phyloP scores from a whole-genome alignment of 2,113 vertebrate genomes.

The Psilopsiagon aurifrons region DNA sequence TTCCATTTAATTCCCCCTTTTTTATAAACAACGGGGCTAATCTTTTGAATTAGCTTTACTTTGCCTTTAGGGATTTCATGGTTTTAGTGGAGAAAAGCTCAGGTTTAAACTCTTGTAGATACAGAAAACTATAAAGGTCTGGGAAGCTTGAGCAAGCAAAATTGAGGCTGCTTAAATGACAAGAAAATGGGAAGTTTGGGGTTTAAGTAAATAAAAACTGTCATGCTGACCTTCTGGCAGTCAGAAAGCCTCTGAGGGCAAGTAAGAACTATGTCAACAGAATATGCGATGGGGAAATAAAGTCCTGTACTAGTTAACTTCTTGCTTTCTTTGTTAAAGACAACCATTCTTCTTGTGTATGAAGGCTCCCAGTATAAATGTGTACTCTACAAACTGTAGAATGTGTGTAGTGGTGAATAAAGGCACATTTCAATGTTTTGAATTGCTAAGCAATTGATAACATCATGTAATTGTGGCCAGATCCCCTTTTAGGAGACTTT shows the following conservation, averaged over 20 bases:
- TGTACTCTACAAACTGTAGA: not conserved
- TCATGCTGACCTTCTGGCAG: not conserved
- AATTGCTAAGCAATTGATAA: not conserved
- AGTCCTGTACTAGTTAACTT: not conserved
- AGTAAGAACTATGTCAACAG: not conserved
- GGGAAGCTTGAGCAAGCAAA: not conserved
- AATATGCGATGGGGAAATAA: not conserved
- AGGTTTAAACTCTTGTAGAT: not conserved
- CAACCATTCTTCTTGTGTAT: not conserved
- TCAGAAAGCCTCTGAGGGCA: not conserved
- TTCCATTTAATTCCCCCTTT: not conserved
- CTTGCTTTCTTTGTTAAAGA: not conserved
- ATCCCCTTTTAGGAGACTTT: not conserved
- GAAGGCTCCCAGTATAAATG: not conserved
- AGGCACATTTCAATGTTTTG: not conserved
- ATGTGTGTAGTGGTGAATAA: not conserved
- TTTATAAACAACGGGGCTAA: not conserved
- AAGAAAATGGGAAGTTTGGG: not conserved
- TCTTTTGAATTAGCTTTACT: not conserved
- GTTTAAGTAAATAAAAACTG: not conserved
- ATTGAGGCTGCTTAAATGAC: not conserved
- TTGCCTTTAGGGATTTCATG: not conserved
- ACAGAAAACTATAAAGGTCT: not conserved
- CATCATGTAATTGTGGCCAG: not conserved
- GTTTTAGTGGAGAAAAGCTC: not conserved